A percentile compares a stretch with the other conserved stretches of the same genome.
Evolutionary conservation across 1,140 invertebrate genomes (phyloP).

Genomic region (Agrilus planipennis): DNA sequence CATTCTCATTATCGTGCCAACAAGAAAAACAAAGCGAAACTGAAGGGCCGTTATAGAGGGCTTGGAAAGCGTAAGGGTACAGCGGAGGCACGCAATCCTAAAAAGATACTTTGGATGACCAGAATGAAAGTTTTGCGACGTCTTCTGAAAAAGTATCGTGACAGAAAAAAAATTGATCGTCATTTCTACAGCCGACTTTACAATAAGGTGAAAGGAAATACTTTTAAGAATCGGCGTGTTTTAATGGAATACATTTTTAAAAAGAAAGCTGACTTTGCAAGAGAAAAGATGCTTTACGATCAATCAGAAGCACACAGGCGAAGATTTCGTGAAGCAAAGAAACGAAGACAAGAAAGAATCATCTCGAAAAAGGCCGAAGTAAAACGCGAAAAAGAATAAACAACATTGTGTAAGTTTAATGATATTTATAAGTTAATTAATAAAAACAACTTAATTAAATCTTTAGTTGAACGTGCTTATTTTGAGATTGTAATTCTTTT

Average conservation of each 20-base stretch:
- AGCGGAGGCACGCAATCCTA: slow-evolving; percentile 63
- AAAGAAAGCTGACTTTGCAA: slow-evolving; percentile 68
- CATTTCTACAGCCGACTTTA: slow-evolving; percentile 70
- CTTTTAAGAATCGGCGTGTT: slow-evolving; percentile 73
- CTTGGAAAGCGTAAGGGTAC: slow-evolving; percentile 66
- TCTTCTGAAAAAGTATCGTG: slow-evolving; percentile 60
- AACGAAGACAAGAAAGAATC: slow-evolving; percentile 55
- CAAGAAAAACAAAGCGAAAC: slow-evolving; percentile 53
- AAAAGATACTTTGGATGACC: slow-evolving; percentile 54
- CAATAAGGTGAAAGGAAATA: slow-evolving; percentile 64
- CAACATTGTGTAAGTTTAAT: no score
- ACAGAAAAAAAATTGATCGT: slow-evolving; percentile 68
- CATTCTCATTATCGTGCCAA: slow-evolving; percentile 62
- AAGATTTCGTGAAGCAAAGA: slow-evolving; percentile 59
- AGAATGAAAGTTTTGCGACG: slow-evolving; percentile 61
- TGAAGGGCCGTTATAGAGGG: slow-evolving; percentile 66
- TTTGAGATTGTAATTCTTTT: slow-evolving; percentile 35
- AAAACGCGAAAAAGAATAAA: no score
- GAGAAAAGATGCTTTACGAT: slow-evolving; percentile 63
- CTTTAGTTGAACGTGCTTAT: no score
- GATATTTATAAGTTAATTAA: no score
- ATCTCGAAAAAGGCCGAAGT: slow-evolving; percentile 41
- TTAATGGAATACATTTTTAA: slow-evolving; percentile 78
- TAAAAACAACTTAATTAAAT: no score
- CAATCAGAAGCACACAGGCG: slow-evolving; percentile 61